phyloP scores from a whole-genome alignment of 2,113 vertebrate species.

The Promerops cafer region DNA sequence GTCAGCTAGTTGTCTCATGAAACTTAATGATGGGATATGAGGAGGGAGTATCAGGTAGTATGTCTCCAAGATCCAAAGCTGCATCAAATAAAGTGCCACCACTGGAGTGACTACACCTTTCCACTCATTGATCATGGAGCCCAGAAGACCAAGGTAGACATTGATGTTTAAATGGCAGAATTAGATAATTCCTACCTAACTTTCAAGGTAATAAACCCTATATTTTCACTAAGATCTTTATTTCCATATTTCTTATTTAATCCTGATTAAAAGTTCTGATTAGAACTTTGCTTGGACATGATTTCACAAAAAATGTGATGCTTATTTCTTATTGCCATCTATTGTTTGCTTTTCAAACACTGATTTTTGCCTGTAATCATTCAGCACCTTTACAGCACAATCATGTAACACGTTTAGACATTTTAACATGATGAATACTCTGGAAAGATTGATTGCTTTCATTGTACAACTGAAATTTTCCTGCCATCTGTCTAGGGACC shows the following conservation, averaged over 20 bases:
- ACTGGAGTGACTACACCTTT: neutral
- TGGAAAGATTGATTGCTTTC: slow-evolving; percentile 38
- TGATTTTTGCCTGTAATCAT: slow-evolving; percentile 33
- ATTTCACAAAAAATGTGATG: neutral
- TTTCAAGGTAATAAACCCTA: neutral
- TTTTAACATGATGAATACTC: slow-evolving; percentile 39
- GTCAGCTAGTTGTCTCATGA: neutral
- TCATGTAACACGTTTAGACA: slow-evolving; percentile 19
- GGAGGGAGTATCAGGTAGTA: neutral
- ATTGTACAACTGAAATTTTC: slow-evolving; percentile 40
- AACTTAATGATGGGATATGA: neutral
- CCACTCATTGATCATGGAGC: neutral
- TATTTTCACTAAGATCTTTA: slow-evolving; percentile 27
- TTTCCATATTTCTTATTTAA: neutral
- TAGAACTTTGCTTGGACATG: neutral
- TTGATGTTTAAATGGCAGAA: neutral
- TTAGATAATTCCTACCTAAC: neutral
- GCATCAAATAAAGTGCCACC: neutral
- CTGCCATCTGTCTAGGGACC: neutral
- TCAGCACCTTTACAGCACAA: neutral
- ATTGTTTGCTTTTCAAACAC: slow-evolving; percentile 56
- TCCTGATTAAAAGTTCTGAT: neutral
- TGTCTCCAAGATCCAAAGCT: neutral
- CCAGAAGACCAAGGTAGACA: neutral
- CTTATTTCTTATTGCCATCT: neutral